Base-by-base conservation (phyloP, 1,140 invertebrate genomes). In the Vollenhovia emeryi region DNA sequence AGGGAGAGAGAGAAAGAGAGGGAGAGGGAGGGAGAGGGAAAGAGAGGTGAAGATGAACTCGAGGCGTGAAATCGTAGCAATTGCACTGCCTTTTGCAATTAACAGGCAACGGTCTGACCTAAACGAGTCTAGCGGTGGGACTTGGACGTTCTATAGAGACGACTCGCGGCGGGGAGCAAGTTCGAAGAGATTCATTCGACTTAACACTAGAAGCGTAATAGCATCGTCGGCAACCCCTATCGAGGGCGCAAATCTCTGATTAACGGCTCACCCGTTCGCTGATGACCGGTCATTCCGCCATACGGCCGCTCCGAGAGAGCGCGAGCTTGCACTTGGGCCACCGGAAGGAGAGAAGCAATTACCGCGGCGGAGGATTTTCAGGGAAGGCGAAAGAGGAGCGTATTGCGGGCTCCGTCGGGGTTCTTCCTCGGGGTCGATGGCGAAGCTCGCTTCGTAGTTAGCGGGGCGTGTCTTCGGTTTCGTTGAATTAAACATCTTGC, bases 401-500 rank as follows among this genome's bases (percentile, higher is more conserved):
- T 90, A 86, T 59, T 64, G 66, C 86, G 69, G 27, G 24, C 36
- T 82, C 50, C 78, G 8, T 40, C 36, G 24, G 50, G 18, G 84
- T 86, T 78, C 78, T 89, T 76, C 30, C 80, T 85, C 36, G 74
- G 62, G 88, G 82, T 87, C 87, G 88, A 90, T 89, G 82, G 59
- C 82, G 69, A 82, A 60, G 76, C 73, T 90, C 87, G 88, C 69
- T 86, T 52, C 86, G 88, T 88, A 90, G 88, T 90, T 90, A 90
- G 88, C 89, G 89, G 89, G 79, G 87, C 76, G 92, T 90, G 88
- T 91, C 89, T 91, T 92, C 87, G 87, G 89, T 93, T 93, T 93
- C 93, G 93, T 93, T 93, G 92, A 93, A 93, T 93, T 93, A 93
- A 93, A 93, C 92, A 93, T 93, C 90, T 85, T 89, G 89, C 91